Conservation (phyloP, 1,140 invertebrate genomes). For the Reticulitermes speratus region DNA sequence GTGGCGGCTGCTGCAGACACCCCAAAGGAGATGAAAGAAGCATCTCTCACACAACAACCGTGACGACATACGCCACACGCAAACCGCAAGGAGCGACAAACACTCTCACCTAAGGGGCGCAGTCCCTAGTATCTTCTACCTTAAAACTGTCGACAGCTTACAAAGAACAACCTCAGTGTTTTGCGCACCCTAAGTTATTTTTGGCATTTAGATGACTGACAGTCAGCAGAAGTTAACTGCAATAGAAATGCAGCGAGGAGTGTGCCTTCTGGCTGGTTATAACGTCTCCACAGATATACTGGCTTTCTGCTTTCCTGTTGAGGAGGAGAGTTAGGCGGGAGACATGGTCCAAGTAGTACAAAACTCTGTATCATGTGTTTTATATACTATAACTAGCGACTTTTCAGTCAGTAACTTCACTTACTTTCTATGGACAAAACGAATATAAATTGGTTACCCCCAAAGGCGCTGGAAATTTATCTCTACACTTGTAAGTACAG, state of each 20-base stretch:
- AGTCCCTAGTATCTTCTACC: neutral
- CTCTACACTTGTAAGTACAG: too few relatives aligned
- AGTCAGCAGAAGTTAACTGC: conserved; percentile 1
- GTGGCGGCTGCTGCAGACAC: neutral
- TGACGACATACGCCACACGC: conserved; percentile 12
- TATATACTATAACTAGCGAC: too few relatives aligned
- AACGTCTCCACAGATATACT: too few relatives aligned
- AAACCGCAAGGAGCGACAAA: neutral
- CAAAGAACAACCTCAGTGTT: neutral
- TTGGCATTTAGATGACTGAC: conserved; percentile 1
- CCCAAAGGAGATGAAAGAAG: neutral
- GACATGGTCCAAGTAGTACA: too few relatives aligned
- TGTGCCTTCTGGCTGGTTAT: neutral
- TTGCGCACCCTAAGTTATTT: neutral
- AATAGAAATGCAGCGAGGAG: neutral
- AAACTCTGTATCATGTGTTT: too few relatives aligned
- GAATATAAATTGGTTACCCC: too few relatives aligned
- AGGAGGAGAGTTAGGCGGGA: too few relatives aligned
- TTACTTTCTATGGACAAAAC: too few relatives aligned
- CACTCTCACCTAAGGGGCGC: neutral
- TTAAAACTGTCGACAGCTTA: conserved; percentile 6
- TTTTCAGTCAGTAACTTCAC: too few relatives aligned
- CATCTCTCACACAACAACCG: neutral
- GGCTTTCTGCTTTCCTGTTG: too few relatives aligned
- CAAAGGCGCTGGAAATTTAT: too few relatives aligned